Conservation (phyloP, 2,888 invertebrate species). For the Lingula anatina region DNA sequence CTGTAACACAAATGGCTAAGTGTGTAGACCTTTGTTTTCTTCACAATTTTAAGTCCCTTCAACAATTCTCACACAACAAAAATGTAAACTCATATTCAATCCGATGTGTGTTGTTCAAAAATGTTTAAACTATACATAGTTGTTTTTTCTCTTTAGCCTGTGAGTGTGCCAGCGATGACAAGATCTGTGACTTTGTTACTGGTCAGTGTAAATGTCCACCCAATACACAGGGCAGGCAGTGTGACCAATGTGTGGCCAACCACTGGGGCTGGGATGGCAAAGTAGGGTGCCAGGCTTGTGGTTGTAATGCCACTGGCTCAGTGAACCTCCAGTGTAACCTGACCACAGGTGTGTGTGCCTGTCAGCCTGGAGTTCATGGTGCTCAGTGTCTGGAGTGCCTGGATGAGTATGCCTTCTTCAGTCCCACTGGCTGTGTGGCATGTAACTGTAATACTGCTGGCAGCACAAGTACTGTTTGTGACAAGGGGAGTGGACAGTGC, state of each 20-base stretch:
- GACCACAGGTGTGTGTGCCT: slow-evolving; percentile 22
- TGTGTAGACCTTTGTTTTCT: too few relatives aligned
- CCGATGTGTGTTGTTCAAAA: too few relatives aligned
- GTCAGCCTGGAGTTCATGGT: slow-evolving; percentile 22
- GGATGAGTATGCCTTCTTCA: slow-evolving; percentile 10
- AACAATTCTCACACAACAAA: too few relatives aligned
- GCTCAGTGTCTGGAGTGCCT: slow-evolving; percentile 15
- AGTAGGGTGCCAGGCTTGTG: slow-evolving; percentile 26
- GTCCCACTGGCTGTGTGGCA: slow-evolving; percentile 10
- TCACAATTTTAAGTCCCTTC: too few relatives aligned
- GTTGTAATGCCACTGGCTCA: slow-evolving; percentile 21
- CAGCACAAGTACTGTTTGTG: slow-evolving; percentile 9
- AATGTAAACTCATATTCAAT: too few relatives aligned
- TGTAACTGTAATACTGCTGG: slow-evolving; percentile 15
- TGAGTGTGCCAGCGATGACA: slow-evolving; percentile 18
- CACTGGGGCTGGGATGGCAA: slow-evolving; percentile 28
- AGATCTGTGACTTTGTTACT: slow-evolving; percentile 21
- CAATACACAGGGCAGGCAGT: slow-evolving; percentile 68
- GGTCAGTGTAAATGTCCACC: slow-evolving; percentile 61
- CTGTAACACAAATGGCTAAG: too few relatives aligned
- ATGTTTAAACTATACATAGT: too few relatives aligned
- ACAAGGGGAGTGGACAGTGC: slow-evolving; percentile 14
- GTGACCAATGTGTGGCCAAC: slow-evolving; percentile 55
- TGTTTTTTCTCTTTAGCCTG: slow-evolving; percentile 16
- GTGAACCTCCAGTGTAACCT: slow-evolving; percentile 20